phyloP scores from a whole-genome alignment of 2,113 vertebrate species.

The Rhinichthys klamathensis region DNA sequence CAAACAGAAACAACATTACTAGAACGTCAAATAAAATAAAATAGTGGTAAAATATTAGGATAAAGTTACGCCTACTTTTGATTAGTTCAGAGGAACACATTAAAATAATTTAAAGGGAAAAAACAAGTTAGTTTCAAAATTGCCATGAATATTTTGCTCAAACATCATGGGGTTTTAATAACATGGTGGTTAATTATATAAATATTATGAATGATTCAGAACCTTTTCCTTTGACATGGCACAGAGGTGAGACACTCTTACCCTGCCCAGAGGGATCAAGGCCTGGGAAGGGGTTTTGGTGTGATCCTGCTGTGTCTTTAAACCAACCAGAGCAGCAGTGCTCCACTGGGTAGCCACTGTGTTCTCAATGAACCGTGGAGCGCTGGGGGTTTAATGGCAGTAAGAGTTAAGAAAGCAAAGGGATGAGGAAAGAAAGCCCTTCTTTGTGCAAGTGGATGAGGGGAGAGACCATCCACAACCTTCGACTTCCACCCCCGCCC shows the following conservation, averaged over 20 bases:
- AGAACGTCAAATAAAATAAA: not conserved
- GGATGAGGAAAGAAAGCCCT: conserved; percentile 63
- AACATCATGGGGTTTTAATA: not conserved
- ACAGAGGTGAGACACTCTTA: not conserved
- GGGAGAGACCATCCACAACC: conserved; percentile 29
- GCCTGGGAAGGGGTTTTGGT: conserved; percentile 15
- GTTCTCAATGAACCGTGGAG: conserved; percentile 31
- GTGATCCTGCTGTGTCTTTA: conserved; percentile 40
- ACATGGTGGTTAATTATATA: not conserved
- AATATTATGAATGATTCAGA: not conserved
- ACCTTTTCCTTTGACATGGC: not conserved
- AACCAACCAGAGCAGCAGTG: conserved; percentile 20
- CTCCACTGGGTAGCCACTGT: conserved; percentile 16
- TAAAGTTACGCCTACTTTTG: not conserved
- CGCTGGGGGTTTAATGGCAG: conserved; percentile 59
- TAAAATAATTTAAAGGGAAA: not conserved
- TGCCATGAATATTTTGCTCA: not conserved
- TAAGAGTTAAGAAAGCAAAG: conserved; percentile 59
- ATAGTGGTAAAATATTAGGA: not conserved
- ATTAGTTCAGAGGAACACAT: not conserved
- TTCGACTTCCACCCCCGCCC: conserved; percentile 37
- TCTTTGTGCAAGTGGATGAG: conserved; percentile 59
- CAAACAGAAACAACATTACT: not conserved
- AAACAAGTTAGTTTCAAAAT: not conserved
- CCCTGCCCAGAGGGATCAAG: not conserved